Evolutionary conservation across 2,888 invertebrate species (phyloP), one percentile per base, ranked within the genome.

Genomic region (Ischnura elegans): DNA sequence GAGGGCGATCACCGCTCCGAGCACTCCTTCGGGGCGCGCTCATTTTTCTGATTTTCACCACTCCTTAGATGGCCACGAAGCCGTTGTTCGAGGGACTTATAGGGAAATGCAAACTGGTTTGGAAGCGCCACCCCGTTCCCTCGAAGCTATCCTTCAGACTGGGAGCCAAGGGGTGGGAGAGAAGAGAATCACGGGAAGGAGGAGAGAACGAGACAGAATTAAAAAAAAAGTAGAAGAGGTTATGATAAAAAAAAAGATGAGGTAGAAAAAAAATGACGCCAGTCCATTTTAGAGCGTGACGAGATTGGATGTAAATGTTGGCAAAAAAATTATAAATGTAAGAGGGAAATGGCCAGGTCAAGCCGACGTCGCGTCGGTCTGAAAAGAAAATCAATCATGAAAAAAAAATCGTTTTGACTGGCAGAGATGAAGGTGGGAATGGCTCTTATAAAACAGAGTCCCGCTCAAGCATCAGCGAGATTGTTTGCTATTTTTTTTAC

Each of bases 11-110:
- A 29, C 87, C n/a, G 87, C 29, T 86, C 8, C 25, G 76, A 36
- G 76, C 47, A 29, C 87, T 21, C 47, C 29, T 86, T 25, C 25
- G 76, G 16, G 76, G 76, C 36, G 76, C 36, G 76, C 86, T 86
- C 86, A 46, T 46, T 46, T 86, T 86, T 86, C 86, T 86, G 86
- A 86, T 86, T 86, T 86, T 86, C 86, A 86, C 86, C 86, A 45
- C 46, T 46, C 86, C 86, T 25, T 45, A 45, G n/a, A 46, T 45
- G 45, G 86, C 25, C 76, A n/a, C 45, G 42, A 46, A 86, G 86
- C 45, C 43, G 86, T 43, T 76, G 46, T 86, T n/a, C 25, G 43
- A 46, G 86, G 86, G 43, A 86, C 86, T 36, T 86, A 86, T 86
- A 86, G 46, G 86, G 86, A 46, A 86, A 46, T 86, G 86, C 46